Evolutionary conservation across 2,797 vertebrate genomes (phyloP), one percentile per base, ranked within the genome.

Genomic region (Setipinna tenuifilis): DNA sequence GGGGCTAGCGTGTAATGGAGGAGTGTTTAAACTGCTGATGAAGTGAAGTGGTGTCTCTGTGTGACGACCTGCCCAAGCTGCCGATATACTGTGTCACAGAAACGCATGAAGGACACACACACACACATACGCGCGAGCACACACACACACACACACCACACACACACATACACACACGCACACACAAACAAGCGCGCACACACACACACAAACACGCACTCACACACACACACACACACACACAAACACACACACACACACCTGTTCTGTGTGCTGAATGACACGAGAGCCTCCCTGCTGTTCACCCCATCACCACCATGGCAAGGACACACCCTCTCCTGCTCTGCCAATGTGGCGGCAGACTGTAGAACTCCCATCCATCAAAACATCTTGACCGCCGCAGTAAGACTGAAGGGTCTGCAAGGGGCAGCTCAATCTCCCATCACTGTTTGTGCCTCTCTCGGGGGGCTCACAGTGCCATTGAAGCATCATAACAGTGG

Each of bases 401-500:
- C 46, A 31, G 31, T 23, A 81, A 82, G 58, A 48, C 14, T 21
- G 71, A 75, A 14, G 21, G 44, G 78, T 44, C 25, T 75, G 44
- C 82, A 86, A 81, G 83, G 83, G 68, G 78, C 81, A 84, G 75
- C 19, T 21, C 62, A 71, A 59, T 82, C 83, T 83, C 31, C 4
- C 5, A 3, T 54, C 50, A 54, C 50, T 35, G 16, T 0, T 44
- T 11, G 44, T 12, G 10, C 19, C 28, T 7, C 71, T 75, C 54
- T 62, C 75, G 35, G 16, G 87, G 68, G 65, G 75, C 86, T 83
- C 68, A 83, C 41, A 82, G 62, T 83, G 82, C 31, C 4, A 31
- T 46, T 41, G 82, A 71, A 88, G 84, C 87, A 89, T 71, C 83
- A 86, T 89, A 86, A 89, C 86, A 59, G 81, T 62, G 84, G 48